A percentile compares a stretch with the other conserved stretches of the same genome.
phyloP scores from a whole-genome alignment of 2,113 vertebrate species.

The Herpetotheres cachinnans region DNA sequence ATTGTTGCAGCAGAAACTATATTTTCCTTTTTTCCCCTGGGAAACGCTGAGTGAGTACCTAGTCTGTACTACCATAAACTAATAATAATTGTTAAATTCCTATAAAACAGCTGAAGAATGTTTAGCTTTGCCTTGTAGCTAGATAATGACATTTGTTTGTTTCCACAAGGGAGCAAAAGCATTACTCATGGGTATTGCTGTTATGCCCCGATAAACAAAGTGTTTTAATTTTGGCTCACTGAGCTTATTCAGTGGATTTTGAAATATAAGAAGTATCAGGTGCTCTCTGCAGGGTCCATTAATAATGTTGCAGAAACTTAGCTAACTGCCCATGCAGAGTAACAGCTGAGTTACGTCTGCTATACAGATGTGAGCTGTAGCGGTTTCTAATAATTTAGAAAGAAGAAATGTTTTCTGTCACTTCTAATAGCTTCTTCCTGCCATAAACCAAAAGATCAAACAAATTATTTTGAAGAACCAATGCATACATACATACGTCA shows the following conservation, averaged over 20 bases:
- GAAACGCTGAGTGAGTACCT: neutral
- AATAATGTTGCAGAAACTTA: neutral
- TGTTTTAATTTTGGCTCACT: neutral
- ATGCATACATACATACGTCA: neutral
- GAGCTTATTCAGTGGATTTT: neutral
- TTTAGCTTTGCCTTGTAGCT: neutral
- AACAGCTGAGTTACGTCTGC: neutral
- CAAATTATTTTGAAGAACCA: neutral
- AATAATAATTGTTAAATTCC: neutral
- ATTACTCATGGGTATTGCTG: neutral
- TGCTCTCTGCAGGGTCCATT: neutral
- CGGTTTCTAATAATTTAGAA: neutral
- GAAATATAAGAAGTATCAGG: neutral
- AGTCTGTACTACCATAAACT: neutral
- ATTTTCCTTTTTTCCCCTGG: neutral
- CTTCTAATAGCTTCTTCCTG: neutral
- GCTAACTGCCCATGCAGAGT: neutral
- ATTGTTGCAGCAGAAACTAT: neutral
- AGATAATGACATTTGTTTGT: neutral
- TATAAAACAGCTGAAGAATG: neutral
- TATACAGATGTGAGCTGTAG: neutral
- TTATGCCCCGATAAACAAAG: neutral
- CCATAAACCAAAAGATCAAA: neutral
- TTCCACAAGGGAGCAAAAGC: neutral
- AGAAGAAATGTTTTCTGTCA: neutral